Base-by-base conservation (phyloP, 2,888 invertebrate species). In the Luperina testacea region DNA sequence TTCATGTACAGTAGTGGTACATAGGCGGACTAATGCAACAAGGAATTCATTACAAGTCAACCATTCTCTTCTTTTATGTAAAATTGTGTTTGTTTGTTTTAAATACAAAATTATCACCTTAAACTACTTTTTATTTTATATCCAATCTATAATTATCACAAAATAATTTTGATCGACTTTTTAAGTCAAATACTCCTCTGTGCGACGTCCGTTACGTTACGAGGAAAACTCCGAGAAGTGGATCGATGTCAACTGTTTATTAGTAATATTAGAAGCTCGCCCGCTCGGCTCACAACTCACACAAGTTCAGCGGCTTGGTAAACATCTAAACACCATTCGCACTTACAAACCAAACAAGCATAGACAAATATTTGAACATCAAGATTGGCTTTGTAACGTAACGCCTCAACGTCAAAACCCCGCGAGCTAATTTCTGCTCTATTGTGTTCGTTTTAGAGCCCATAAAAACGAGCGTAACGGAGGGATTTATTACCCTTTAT, bases 261-360 rank as follows among this genome's bases (percentile, higher is more conserved):
- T 94, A 95, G 93, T 92, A 91, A 92, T 92, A 94, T 95, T 94
- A 95, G 93, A 93, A 92, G 92, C 90, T 90, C 87, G 88, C 85
- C 87, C 86, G 90, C 88, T 92, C 90, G 90, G 89, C 92, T 90
- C 89, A 77, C 80, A 91, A 92, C 92, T 92, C 94, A 95, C 92
- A 94, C 93, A 93, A 95, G 95, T 94, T 94, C 95, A 94, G 95
- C 95, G 94, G 95, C 95, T 95, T 91, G 89, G 95, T 94, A 96
- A 96, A 96, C 95, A 96, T 93, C 94, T 95, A 95, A 96, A 95
- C 96, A 95, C 96, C 96, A 96, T 96, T 96, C 95, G 96, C 96
- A 96, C 96, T 96, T 95, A 96, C 96, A 95, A 95, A 95, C 91
- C 94, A 96, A 96, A 96, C 96, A 96, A 93, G 94, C 93, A 93